A percentile compares a stretch with the other conserved stretches of the same genome.
Evolutionary conservation across 2,888 invertebrate species (phyloP).

Genomic region (Andrena flavipes): DNA sequence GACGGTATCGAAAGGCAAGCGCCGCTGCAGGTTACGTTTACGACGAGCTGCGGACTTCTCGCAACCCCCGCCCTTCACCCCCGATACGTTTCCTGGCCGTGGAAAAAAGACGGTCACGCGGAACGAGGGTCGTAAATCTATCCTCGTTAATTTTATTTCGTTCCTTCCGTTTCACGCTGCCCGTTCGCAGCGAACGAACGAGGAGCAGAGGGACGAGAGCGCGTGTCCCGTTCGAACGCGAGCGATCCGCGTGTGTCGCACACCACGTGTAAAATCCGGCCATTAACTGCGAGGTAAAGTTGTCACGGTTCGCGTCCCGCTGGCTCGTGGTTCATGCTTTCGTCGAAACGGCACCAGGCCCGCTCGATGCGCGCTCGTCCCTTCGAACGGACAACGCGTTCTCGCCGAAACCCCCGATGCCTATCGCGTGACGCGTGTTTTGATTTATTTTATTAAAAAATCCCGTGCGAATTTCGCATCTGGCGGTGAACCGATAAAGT

Average conservation of each 20-base stretch:
- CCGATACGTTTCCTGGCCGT: neutral
- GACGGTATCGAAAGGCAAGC: neutral
- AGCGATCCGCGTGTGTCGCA: constrained; percentile 30
- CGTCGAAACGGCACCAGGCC: constrained; percentile 1
- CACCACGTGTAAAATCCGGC: constrained; percentile 48
- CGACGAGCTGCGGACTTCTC: neutral
- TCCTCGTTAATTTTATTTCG: constrained; percentile 45
- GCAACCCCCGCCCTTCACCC: neutral
- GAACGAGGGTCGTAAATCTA: constrained; percentile 24
- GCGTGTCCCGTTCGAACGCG: neutral
- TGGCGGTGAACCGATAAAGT: no score
- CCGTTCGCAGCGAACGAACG: neutral
- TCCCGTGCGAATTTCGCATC: no score
- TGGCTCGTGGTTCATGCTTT: constrained; percentile 17
- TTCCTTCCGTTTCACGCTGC: constrained; percentile 11
- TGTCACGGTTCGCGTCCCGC: constrained; percentile 42
- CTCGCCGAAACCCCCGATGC: constrained; percentile 1
- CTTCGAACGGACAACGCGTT: neutral
- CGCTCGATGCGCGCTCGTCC: constrained; percentile 12
- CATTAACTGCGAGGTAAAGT: constrained; percentile 46
- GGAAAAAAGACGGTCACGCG: neutral
- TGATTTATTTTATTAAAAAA: no score
- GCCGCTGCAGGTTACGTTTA: neutral
- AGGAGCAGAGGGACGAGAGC: neutral
- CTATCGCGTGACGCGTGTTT: neutral